Evolutionary conservation across 2,113 vertebrate genomes (phyloP), one percentile per base, ranked within the genome.

Genomic region (Cercocebus atys): DNA sequence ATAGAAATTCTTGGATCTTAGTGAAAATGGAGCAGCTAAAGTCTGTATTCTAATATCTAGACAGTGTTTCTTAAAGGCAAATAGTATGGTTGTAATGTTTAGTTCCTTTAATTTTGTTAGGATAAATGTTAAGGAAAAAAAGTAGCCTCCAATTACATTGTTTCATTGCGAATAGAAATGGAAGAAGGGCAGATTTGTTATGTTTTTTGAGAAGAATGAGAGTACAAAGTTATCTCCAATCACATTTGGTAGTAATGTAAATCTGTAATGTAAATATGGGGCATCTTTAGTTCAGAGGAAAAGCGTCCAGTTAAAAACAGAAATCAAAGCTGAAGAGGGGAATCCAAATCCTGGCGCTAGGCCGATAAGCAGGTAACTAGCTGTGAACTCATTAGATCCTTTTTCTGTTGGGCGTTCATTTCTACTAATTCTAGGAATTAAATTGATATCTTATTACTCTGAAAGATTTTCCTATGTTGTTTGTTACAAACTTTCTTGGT

Each of bases 391-490:
- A n/a, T n/a, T n/a, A n/a, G n/a, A n/a, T n/a, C n/a, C n/a, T n/a
- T n/a, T 91, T 72, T 70, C 81, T 64, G n/a, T 40, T 35, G 66
- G 43, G 52, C 23, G 79, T 94, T 73, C 70, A 84, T 64, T 79
- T 55, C 55, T 84, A 50, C 8, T 73, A 79, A 66, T 75, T 94
- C 70, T 75, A 64, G 55, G 84, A 78, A 40, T n/a, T n/a, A n/a
- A n/a, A n/a, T n/a, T n/a, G n/a, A n/a, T n/a, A n/a, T n/a, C n/a
- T n/a, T 22, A 38, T 70, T 70, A 79, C 30, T 88, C 32, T 93
- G 55, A 93, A 96, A 94, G 70, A 95, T 22, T 57, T 17, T 89
- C 55, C 81, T 79, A 61, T 45, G 59, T 50, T 88, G n/a, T 88
- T 59, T 89, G n/a, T 85, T 90, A 86, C 20, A 66, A 87, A 90